Evolutionary conservation across 1,140 invertebrate species (phyloP).

Genomic region (Coelopa frigida): DNA sequence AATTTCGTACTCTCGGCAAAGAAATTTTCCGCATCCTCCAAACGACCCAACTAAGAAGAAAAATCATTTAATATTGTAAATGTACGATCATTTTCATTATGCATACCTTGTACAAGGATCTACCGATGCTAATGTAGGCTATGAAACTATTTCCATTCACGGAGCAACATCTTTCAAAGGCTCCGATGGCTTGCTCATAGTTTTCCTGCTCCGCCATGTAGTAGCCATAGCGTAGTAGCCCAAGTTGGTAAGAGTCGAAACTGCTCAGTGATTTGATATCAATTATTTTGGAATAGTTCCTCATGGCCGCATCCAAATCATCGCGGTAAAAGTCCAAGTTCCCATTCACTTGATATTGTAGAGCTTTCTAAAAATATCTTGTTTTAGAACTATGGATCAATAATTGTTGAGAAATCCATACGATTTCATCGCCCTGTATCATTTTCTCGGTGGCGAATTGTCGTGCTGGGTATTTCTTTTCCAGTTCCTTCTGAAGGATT

Average conservation of each 20-base stretch:
- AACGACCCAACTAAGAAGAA: conserved; percentile 1
- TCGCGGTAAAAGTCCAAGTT: conserved; percentile 26
- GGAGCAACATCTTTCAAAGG: conserved; percentile 1
- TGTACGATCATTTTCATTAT: neutral
- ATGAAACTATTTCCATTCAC: neutral
- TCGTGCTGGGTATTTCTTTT: conserved; percentile 7
- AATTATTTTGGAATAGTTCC: conserved; percentile 16
- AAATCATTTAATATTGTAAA: neutral
- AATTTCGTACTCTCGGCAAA: conserved; percentile 19
- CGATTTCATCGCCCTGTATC: neutral
- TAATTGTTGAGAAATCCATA: neutral
- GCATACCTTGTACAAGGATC: conserved; percentile 7
- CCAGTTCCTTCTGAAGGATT: conserved; percentile 17
- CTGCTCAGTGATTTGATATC: too few relatives aligned
- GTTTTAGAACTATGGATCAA: too few relatives aligned
- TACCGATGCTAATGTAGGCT: neutral
- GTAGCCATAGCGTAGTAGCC: conserved; percentile 1
- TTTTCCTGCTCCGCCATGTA: neutral
- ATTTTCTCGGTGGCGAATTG: neutral
- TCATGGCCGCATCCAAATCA: conserved; percentile 15
- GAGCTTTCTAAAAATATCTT: conserved; percentile 3
- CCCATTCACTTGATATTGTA: conserved; percentile 26
- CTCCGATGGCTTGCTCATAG: neutral
- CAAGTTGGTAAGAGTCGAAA: neutral
- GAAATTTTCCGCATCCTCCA: conserved; percentile 12